These are phyloP conservation scores for Tubulanus polymorphus DNA, from an alignment of 2,888 invertebrate species.

Conservation along the genomic window DNA sequence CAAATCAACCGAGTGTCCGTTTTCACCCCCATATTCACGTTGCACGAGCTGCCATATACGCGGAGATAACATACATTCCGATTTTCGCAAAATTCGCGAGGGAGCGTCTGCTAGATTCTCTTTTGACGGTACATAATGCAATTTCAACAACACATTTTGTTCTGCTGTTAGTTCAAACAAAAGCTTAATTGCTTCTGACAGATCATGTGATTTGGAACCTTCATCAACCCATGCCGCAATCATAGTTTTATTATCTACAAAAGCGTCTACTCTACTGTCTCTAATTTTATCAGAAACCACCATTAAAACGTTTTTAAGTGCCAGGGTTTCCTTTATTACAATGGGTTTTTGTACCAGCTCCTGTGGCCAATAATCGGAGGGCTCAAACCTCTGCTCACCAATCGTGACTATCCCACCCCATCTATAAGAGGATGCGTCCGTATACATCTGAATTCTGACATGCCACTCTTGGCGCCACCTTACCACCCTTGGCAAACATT, in stretches of 20 bases:
- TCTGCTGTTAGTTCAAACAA: not conserved
- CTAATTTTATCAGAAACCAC: not conserved
- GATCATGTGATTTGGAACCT: conserved; percentile 2
- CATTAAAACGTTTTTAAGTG: conserved; percentile 1
- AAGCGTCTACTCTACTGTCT: not conserved
- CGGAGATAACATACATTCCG: not conserved
- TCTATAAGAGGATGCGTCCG: conserved; percentile 14
- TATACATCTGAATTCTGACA: conserved; percentile 8
- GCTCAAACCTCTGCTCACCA: conserved; percentile 3
- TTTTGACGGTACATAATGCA: conserved; percentile 2
- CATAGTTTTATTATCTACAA: conserved; percentile 2
- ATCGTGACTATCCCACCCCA: conserved; percentile 9
- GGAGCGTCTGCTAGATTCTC: conserved; percentile 10
- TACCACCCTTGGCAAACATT: conserved; percentile 4
- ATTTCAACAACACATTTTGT: not conserved
- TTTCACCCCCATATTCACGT: not conserved
- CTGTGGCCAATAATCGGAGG: conserved; percentile 5
- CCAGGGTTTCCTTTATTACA: conserved; percentile 8
- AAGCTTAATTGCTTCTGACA: conserved; percentile 4
- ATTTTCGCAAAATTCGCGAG: not conserved
- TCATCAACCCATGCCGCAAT: conserved; percentile 6
- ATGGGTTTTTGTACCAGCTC: conserved; percentile 6
- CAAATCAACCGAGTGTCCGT: conserved; percentile 4
- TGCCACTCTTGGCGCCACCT: conserved; percentile 11
- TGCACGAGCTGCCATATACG: conserved; percentile 1